These are phyloP conservation scores for Enteromius trimaculatus DNA, from an alignment of 2,797 vertebrate genomes.

Conservation along the genomic window DNA sequence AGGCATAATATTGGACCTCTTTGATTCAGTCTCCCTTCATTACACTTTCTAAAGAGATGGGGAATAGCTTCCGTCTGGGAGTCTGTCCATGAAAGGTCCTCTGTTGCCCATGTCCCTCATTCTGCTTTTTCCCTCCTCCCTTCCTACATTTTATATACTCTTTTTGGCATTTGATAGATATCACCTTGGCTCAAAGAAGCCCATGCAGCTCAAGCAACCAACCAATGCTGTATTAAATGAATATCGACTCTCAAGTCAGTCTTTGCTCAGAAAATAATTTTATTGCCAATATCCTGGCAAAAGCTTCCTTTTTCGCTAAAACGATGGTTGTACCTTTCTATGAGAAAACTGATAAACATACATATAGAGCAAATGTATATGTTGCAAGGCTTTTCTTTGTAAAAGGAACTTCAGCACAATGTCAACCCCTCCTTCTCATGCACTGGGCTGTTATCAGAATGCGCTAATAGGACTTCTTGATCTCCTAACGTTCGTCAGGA, in stretches of 20 bases:
- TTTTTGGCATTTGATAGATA: constrained; percentile 44
- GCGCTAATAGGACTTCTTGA: constrained; percentile 61
- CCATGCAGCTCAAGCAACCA: constrained; percentile 1
- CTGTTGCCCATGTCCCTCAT: constrained; percentile 5
- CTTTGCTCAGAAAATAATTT: constrained; percentile 44
- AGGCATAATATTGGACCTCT: constrained; percentile 39
- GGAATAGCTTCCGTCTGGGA: constrained; percentile 24
- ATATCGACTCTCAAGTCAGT: constrained; percentile 41
- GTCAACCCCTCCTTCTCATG: constrained; percentile 21
- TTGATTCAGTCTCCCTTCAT: constrained; percentile 44
- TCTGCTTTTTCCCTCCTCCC: neutral
- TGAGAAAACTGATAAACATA: constrained; percentile 31
- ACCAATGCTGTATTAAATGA: constrained; percentile 35
- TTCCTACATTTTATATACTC: constrained; percentile 35
- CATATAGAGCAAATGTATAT: constrained; percentile 24
- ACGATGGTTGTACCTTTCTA: constrained; percentile 18
- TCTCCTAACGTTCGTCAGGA: constrained; percentile 56
- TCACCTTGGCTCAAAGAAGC: constrained; percentile 37
- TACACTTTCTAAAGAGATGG: constrained; percentile 41
- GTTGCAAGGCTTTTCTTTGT: constrained; percentile 22
- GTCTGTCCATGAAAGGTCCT: constrained; percentile 37
- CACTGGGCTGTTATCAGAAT: constrained; percentile 48
- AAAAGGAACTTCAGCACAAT: constrained; percentile 5
- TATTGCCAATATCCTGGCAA: constrained; percentile 32
- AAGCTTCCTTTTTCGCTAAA: neutral